phyloP scores from a whole-genome alignment of 2,797 vertebrate genomes.

The Falco concolor region DNA sequence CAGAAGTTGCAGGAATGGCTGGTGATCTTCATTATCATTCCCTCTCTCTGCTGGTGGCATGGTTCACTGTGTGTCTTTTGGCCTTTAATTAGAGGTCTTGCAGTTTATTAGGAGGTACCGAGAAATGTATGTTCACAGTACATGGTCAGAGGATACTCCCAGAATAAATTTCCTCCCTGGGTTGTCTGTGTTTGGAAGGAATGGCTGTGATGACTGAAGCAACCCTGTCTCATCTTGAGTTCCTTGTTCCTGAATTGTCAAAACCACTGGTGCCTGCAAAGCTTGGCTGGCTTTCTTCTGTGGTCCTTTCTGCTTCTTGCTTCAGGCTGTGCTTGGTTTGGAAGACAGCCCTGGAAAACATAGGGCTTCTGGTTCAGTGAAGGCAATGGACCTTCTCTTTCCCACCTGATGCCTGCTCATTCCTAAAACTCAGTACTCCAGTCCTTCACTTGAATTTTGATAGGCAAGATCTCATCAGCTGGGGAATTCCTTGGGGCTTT shows the following conservation, averaged over 20 bases:
- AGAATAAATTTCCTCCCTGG: background rate
- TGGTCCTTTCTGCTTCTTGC: background rate
- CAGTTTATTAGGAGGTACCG: background rate
- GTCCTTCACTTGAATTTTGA: background rate
- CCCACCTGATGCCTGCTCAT: background rate
- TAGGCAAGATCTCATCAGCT: background rate
- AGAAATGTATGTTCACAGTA: background rate
- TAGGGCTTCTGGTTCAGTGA: background rate
- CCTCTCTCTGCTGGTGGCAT: background rate
- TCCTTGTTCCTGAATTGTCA: background rate
- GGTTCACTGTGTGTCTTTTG: background rate
- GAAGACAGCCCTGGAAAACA: background rate
- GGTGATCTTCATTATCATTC: background rate
- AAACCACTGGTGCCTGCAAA: background rate
- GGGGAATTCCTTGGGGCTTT: conserved; percentile 35
- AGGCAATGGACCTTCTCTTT: background rate
- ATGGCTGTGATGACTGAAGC: background rate
- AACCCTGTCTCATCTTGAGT: background rate
- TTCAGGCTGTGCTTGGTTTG: background rate
- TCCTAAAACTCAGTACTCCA: background rate
- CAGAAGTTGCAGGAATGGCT: background rate
- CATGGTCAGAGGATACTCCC: background rate
- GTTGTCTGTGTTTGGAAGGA: background rate
- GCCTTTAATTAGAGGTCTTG: background rate
- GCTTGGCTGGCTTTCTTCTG: background rate